These are phyloP conservation scores for Syngnathus scovelli DNA, from an alignment of 2,113 vertebrate genomes.

Conservation along the genomic window DNA sequence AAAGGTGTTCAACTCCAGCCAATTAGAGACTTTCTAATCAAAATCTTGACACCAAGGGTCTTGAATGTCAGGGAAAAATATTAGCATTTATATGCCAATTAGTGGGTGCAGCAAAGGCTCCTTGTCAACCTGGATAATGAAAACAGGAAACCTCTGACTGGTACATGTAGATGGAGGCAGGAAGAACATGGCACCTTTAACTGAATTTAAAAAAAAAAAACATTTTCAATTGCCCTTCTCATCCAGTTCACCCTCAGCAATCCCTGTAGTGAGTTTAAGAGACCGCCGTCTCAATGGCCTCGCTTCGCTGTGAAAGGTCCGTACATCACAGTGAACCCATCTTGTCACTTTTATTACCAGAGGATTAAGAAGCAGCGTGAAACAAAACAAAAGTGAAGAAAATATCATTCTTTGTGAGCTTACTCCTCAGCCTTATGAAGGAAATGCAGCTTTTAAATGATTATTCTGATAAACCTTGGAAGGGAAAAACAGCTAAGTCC, in stretches of 20 bases:
- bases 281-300: constrained; percentile 50
- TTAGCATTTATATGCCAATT: constrained; percentile 67
- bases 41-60: constrained; percentile 57
- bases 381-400: constrained; percentile 54
- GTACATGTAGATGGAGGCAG: constrained; percentile 28
- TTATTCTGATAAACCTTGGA: background rate
- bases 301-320: constrained; percentile 63
- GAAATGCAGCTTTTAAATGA: background rate
- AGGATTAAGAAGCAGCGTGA: constrained; percentile 51
- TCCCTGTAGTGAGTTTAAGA: constrained; percentile 69
- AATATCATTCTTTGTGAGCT: constrained; percentile 10
- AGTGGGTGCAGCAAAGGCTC: constrained; percentile 41
- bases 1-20: constrained; percentile 53
- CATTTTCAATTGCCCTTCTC: constrained; percentile 46
- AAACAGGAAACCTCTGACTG: constrained; percentile 31
- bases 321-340: constrained; percentile 68
- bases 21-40: constrained; percentile 65
- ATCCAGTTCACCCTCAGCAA: constrained; percentile 37
- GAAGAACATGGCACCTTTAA: constrained; percentile 28
- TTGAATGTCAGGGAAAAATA: constrained; percentile 59
- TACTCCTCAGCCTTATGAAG: background rate
- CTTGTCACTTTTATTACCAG: constrained; percentile 69
- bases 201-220: constrained; percentile 15
- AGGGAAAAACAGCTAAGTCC: background rate
- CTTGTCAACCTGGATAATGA: constrained; percentile 34